Evolutionary conservation across 2,888 invertebrate species (phyloP).

Genomic region (Eristalis tenax): DNA sequence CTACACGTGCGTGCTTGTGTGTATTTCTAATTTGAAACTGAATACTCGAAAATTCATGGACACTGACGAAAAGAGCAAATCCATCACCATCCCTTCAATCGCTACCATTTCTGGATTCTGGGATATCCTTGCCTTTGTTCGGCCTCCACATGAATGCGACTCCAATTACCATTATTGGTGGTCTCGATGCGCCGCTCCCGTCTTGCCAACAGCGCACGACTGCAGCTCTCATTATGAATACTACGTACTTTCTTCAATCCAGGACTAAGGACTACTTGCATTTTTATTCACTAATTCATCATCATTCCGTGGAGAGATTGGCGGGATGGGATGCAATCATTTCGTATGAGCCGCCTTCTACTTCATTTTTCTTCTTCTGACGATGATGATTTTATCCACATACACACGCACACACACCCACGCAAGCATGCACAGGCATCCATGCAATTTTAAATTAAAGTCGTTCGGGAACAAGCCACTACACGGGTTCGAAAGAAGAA

Average conservation of each 20-base stretch:
- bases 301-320: background rate
- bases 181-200: background rate
- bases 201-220: background rate
- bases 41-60: constrained; percentile 14
- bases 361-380: constrained; percentile 47
- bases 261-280: constrained; percentile 23
- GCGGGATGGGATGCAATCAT: background rate
- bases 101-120: background rate
- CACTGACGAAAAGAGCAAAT: too few relatives aligned
- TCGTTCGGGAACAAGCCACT: constrained; percentile 2
- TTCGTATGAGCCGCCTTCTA: constrained; percentile 8
- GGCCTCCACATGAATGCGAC: background rate
- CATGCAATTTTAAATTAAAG: constrained; percentile 30
- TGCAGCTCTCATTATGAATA: constrained; percentile 30
- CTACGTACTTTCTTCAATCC: background rate
- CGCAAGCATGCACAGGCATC: background rate
- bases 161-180: constrained; percentile 11
- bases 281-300: constrained; percentile 20
- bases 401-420: background rate
- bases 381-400: constrained; percentile 49
- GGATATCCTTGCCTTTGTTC: background rate
- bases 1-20: background rate
- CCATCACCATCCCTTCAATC: background rate
- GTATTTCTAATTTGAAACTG: constrained; percentile 43
- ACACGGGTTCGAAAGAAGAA: constrained; percentile 5